Evolutionary conservation across 2,888 invertebrate genomes (phyloP).

Genomic region (Oligia latruncula): DNA sequence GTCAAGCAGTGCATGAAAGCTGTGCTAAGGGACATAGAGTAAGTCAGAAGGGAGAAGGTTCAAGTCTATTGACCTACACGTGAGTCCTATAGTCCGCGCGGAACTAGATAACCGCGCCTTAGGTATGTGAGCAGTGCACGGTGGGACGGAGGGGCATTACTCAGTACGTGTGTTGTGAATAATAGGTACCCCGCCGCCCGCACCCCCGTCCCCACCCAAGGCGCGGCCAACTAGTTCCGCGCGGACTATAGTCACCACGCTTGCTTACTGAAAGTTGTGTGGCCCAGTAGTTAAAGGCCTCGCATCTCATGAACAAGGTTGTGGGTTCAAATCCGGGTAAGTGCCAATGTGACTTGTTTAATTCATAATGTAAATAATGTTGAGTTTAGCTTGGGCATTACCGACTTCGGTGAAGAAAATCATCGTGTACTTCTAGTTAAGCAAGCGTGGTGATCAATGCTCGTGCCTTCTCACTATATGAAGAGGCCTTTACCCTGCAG

Average conservation of each 20-base stretch:
- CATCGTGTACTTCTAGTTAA: neutral
- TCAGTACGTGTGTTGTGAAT: too few relatives aligned
- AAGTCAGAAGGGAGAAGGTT: slow-evolving; percentile 38
- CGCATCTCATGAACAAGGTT: neutral
- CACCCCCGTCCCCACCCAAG: too few relatives aligned
- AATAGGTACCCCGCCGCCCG: too few relatives aligned
- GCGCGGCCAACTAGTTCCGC: too few relatives aligned
- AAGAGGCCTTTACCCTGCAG: too few relatives aligned
- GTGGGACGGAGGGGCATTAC: too few relatives aligned
- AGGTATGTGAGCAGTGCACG: too few relatives aligned
- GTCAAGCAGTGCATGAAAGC: slow-evolving; percentile 80
- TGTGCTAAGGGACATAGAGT: slow-evolving; percentile 70
- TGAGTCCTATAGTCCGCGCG: neutral
- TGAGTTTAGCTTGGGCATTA: neutral
- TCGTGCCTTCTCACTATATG: too few relatives aligned
- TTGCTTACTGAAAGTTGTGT: neutral
- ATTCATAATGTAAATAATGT: neutral
- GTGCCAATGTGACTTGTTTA: neutral
- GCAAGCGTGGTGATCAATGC: too few relatives aligned
- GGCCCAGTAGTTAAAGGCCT: neutral
- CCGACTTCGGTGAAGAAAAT: neutral
- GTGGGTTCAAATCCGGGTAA: neutral
- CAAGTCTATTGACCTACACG: neutral
- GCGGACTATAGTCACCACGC: neutral
- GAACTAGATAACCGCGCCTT: too few relatives aligned